Percentiles rank a stretch among this genome's conserved stretches.
Evolutionary conservation across 2,113 vertebrate genomes (phyloP).

Genomic region (Daubentonia madagascariensis): DNA sequence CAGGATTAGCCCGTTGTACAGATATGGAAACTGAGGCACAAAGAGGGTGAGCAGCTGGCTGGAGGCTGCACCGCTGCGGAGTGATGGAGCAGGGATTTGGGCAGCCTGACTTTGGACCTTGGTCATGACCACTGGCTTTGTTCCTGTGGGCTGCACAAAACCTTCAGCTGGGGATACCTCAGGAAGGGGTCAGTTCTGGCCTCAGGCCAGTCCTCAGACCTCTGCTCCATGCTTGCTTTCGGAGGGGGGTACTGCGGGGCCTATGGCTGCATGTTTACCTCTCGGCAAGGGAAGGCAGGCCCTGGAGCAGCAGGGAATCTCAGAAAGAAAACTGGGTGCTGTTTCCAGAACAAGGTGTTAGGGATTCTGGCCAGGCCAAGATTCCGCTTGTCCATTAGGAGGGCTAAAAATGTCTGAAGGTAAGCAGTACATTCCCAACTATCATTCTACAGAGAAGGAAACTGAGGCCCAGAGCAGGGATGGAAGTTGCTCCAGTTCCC

Average conservation of each 20-base stretch:
- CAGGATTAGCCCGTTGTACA: background rate
- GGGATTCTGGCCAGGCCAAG: background rate
- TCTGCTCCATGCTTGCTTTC: background rate
- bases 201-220: background rate
- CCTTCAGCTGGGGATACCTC: rapidly evolving
- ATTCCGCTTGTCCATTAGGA: background rate
- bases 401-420: background rate
- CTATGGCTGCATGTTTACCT: background rate
- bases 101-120: background rate
- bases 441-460: background rate
- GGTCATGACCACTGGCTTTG: background rate
- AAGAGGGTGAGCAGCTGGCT: no score
- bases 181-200: background rate
- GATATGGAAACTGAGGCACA: background rate
- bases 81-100: background rate
- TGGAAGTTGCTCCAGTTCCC: background rate
- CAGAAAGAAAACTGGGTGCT: background rate
- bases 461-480: background rate
- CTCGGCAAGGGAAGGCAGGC: background rate
- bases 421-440: background rate
- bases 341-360: background rate
- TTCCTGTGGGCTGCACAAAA: background rate
- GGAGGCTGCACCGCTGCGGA: background rate
- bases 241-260: background rate
- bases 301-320: background rate